Percentiles rank a stretch among this genome's conserved stretches.
Conservation (phyloP, 2,888 invertebrate genomes). For the Pollenia amentaria region DNA sequence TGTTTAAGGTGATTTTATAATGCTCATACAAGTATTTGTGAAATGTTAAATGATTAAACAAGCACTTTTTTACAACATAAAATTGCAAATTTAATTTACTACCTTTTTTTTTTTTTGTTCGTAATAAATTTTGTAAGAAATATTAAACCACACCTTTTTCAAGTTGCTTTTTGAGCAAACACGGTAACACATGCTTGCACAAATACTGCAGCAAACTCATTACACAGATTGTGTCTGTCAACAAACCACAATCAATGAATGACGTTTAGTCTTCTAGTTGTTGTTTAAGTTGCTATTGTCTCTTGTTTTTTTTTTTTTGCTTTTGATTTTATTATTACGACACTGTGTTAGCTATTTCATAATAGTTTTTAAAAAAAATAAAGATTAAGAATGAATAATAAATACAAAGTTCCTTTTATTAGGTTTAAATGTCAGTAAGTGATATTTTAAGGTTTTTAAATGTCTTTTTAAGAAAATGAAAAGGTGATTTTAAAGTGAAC, state of each 20-base stretch:
- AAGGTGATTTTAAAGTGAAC: too few species aligned
- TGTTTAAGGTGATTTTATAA: neutral
- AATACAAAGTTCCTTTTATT: neutral
- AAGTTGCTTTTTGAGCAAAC: slow-evolving; percentile 22
- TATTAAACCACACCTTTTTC: slow-evolving; percentile 29
- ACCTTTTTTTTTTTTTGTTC: neutral
- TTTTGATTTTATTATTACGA: slow-evolving; percentile 11
- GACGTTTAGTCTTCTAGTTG: slow-evolving; percentile 13
- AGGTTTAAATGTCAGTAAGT: slow-evolving; percentile 45
- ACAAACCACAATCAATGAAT: slow-evolving; percentile 23
- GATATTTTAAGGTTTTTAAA: slow-evolving; percentile 26
- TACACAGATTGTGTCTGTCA: slow-evolving; percentile 16
- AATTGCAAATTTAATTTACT: slow-evolving; percentile 38
- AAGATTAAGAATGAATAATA: neutral
- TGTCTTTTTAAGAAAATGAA: neutral
- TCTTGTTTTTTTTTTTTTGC: neutral
- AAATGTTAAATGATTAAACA: slow-evolving; percentile 23
- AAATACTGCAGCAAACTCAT: neutral
- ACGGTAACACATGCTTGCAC: neutral
- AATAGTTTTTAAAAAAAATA: slow-evolving; percentile 5
- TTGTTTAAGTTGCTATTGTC: neutral
- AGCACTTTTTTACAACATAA: neutral
- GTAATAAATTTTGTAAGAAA: slow-evolving; percentile 30
- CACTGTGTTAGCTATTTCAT: slow-evolving; percentile 19
- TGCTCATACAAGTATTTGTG: slow-evolving; percentile 4